phyloP scores from a whole-genome alignment of 2,888 invertebrate genomes.

The Bembecia ichneumoniformis region DNA sequence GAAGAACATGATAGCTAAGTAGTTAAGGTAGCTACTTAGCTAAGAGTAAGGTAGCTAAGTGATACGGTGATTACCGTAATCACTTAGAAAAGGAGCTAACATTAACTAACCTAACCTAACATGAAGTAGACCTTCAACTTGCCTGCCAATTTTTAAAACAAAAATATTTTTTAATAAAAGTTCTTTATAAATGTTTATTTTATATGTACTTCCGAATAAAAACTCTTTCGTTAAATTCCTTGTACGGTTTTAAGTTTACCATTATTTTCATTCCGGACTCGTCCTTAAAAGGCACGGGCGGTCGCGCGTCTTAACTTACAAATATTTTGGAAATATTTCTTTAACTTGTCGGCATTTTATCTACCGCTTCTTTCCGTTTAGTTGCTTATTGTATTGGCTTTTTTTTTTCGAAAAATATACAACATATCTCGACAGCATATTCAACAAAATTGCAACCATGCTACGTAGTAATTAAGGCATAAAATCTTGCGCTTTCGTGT shows the following conservation, averaged over 20 bases:
- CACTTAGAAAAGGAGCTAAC: no score
- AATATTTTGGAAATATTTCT: slow-evolving; percentile 73
- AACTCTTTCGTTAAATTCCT: not conserved
- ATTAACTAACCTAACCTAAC: no score
- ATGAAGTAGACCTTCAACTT: no score
- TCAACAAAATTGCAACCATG: slow-evolving; percentile 11
- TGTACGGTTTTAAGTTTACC: slow-evolving; percentile 23
- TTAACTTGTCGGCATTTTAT: slow-evolving; percentile 68
- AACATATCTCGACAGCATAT: slow-evolving; percentile 1
- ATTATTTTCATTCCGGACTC: slow-evolving; percentile 24
- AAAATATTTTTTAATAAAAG: no score
- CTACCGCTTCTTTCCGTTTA: slow-evolving; percentile 69
- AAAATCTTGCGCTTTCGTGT: no score
- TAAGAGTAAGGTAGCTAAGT: no score
- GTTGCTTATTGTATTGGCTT: slow-evolving; percentile 40
- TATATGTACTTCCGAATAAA: no score
- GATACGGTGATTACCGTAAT: no score
- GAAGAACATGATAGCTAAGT: no score
- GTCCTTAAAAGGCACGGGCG: slow-evolving; percentile 35
- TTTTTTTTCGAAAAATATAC: slow-evolving; percentile 12
- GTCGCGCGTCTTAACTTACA: slow-evolving; percentile 51
- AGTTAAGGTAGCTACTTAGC: no score
- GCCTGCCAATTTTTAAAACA: no score
- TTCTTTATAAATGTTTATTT: no score
- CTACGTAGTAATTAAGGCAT: rapidly evolving